phyloP scores from a whole-genome alignment of 2,113 vertebrate genomes.

The Mohoua ochrocephala region DNA sequence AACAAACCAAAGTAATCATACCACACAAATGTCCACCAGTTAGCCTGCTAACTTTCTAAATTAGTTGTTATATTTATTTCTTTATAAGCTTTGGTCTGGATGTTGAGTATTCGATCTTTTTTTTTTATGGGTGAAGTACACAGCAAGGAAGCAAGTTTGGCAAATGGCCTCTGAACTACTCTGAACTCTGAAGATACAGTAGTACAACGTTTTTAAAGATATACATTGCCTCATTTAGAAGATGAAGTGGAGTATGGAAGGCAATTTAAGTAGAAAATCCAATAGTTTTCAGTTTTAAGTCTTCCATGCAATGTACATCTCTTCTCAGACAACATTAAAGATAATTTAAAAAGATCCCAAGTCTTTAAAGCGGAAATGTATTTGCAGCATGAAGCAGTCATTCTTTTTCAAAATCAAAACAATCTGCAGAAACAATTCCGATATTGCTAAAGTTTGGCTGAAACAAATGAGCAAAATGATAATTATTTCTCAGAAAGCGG shows the following conservation, averaged over 20 bases:
- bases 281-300: neutral
- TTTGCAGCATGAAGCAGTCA: neutral
- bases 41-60: neutral
- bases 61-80: neutral
- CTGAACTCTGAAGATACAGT: neutral
- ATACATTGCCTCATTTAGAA: neutral
- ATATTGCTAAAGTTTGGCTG: neutral
- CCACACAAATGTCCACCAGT: neutral
- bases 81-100: neutral
- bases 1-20: neutral
- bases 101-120: neutral
- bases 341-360: neutral
- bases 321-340: neutral
- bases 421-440: neutral
- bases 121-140: neutral
- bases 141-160: neutral
- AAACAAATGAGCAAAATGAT: neutral
- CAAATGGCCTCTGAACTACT: neutral
- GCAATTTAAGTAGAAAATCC: neutral
- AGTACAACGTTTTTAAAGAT: neutral
- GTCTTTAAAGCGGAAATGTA: neutral
- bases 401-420: constrained; percentile 22
- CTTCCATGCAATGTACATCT: neutral
- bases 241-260: neutral
- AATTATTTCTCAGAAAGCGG: neutral